These are phyloP conservation scores for Nasonia longicornis DNA, from an alignment of 1,140 invertebrate genomes.

Conservation along the genomic window DNA sequence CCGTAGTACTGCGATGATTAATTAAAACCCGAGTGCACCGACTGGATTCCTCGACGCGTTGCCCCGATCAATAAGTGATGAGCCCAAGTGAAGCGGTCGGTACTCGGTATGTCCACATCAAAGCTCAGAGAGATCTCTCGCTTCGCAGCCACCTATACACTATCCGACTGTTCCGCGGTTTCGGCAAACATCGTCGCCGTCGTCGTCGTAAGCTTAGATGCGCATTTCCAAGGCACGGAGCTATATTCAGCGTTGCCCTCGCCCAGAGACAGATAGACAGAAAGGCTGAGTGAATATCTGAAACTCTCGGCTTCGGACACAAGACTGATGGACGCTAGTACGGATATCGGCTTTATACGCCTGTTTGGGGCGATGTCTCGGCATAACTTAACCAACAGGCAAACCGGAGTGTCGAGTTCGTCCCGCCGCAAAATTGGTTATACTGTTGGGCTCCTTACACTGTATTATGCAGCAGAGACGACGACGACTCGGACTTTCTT, in stretches of 20 bases:
- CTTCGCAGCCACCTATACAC: background rate
- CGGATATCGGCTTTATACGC: background rate
- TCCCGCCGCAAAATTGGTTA: conserved; percentile 21
- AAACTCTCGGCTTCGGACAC: background rate
- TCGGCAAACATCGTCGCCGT: background rate
- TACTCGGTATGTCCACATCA: background rate
- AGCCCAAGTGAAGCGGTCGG: background rate
- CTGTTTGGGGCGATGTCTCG: background rate
- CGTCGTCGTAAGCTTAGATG: background rate
- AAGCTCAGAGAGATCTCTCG: background rate
- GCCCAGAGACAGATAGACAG: background rate
- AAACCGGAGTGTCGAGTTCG: conserved; percentile 36
- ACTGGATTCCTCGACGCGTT: background rate
- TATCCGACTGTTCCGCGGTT: background rate
- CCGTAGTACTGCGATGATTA: background rate
- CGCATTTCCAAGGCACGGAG: background rate
- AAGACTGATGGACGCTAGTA: conserved; percentile 3
- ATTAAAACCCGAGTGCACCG: background rate
- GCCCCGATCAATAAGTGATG: background rate
- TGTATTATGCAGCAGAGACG: background rate
- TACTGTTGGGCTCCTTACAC: background rate
- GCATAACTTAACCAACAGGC: conserved; percentile 30
- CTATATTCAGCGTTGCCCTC: background rate
- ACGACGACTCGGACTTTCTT: conserved; percentile 2
- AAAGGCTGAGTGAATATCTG: background rate